Evolutionary conservation across 2,888 invertebrate genomes (phyloP), one percentile per base, ranked within the genome.

Genomic region (Cotesia congregata): DNA sequence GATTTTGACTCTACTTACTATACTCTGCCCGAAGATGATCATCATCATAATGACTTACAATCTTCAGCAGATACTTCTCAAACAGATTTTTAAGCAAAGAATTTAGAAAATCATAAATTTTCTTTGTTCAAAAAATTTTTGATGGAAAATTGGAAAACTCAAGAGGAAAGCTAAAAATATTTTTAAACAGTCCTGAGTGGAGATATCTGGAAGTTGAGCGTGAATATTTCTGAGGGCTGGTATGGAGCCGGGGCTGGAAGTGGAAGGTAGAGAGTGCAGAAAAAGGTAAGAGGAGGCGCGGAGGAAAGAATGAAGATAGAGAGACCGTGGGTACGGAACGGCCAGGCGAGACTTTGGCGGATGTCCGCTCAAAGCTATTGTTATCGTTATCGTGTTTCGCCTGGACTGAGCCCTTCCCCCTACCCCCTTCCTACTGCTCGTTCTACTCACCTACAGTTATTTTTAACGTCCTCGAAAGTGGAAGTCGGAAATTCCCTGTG

Each of bases 311-410:
- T 50, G 30, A 71, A 74, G 73, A 77, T 77, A 77, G 73, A 77
- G 73, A 77, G 77, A 73, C 69, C 72, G 59, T 12, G 20, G 30
- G 64, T 65, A 69, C 73, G 77, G 65, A 77, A 77, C 74, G 77
- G 74, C 77, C 70, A 74, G 40, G 70, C 77, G 73, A 72, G 70
- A 77, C 74, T 82, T 82, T 78, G 74, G 80, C 82, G 82, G 82
- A 82, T 77, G 76, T 82, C 82, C 82, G 82, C 78, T 80, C 78
- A 77, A 77, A 72, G 79, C 78, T 79, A 82, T 82, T 82, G 82
- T 82, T 79, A 78, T 78, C 81, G 82, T 82, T 82, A 82, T 82
- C 82, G 77, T 78, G 77, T 79, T 80, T 82, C 79, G 77, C 80
- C 76, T 80, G 79, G 81, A 80, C 80, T 75, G 69, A 75, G 67